Evolutionary conservation across 2,797 vertebrate species (phyloP).

Genomic region (Falco novaeseelandiae): DNA sequence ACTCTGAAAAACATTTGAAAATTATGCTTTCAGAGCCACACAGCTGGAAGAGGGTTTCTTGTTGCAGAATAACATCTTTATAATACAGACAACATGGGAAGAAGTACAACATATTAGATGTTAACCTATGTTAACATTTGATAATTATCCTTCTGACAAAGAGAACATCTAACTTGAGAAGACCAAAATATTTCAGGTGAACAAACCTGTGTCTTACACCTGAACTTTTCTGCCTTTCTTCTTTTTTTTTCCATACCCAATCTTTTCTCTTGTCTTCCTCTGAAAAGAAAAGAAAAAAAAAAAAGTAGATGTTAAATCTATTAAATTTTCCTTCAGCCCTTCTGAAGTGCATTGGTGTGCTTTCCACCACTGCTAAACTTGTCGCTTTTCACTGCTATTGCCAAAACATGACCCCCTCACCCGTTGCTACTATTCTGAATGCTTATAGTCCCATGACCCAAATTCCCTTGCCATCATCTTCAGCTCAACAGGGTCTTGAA

Average conservation of each 20-base stretch:
- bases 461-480: not conserved
- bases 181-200: not conserved
- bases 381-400: not conserved
- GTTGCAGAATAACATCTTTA: not conserved
- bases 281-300: not conserved
- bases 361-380: not conserved
- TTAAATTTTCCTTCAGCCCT: not conserved
- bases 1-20: constrained; percentile 18
- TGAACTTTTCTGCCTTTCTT: not conserved
- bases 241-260: not conserved
- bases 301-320: not conserved
- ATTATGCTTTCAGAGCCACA: not conserved
- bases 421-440: not conserved
- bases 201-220: not conserved
- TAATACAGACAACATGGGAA: not conserved
- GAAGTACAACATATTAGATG: not conserved
- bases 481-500: not conserved
- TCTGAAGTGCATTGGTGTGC: not conserved
- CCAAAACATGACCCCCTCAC: not conserved
- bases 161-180: not conserved
- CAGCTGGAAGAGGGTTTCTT: not conserved
- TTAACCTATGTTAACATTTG: not conserved
- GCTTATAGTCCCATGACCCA: not conserved
- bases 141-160: not conserved
- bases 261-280: not conserved